Evolutionary conservation across 2,888 invertebrate genomes (phyloP).

Genomic region (Drosophila incognita): DNA sequence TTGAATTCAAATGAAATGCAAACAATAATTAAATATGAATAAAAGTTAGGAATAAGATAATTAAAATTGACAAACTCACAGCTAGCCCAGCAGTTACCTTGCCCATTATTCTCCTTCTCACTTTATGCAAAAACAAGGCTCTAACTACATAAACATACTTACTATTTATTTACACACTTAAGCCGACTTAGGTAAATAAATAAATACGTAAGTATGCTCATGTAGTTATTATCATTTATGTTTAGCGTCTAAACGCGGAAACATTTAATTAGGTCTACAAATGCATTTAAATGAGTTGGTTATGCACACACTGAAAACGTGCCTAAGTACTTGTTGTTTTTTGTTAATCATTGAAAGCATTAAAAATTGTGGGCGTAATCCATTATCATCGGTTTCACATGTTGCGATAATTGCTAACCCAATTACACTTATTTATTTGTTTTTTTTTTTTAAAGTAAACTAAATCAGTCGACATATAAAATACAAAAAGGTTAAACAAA

Average conservation of each 20-base stretch:
- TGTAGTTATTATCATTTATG: not conserved
- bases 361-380: not conserved
- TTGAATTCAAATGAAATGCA: conserved; percentile 43
- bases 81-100: not conserved
- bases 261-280: not conserved
- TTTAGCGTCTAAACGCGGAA: not conserved
- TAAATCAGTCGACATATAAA: not conserved
- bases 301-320: not conserved
- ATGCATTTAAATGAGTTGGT: not conserved
- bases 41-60: conserved; percentile 2
- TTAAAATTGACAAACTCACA: not conserved
- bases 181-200: not conserved
- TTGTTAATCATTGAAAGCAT: not conserved
- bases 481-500: not conserved
- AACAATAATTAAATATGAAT: conserved; percentile 12
- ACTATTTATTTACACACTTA: not conserved
- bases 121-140: not conserved
- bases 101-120: not conserved
- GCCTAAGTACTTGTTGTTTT: not conserved
- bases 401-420: not conserved
- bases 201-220: not conserved
- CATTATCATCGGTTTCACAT: not conserved
- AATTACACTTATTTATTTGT: not conserved
- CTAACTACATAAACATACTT: not conserved
- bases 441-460: not conserved